These are phyloP conservation scores for Cephus spinipes DNA, from an alignment of 2,888 invertebrate species.

Conservation along the genomic window DNA sequence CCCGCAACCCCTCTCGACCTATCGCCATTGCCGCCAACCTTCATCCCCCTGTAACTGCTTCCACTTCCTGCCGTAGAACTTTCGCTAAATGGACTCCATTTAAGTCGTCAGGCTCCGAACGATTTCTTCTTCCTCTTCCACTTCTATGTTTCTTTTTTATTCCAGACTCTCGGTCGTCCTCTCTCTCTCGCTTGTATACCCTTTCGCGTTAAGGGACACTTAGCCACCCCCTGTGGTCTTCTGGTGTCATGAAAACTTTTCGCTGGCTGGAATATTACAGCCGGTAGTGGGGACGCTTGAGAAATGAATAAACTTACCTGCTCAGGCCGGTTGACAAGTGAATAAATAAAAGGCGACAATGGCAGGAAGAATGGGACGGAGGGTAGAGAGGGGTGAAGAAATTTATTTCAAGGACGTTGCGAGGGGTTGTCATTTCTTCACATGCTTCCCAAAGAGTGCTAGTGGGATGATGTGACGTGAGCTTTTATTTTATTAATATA, in stretches of 20 bases:
- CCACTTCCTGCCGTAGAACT: slow-evolving; percentile 43
- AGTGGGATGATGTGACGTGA: slow-evolving; percentile 42
- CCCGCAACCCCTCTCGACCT: slow-evolving; percentile 31
- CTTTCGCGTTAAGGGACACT: background rate
- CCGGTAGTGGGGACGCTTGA: background rate
- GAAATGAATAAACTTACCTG: background rate
- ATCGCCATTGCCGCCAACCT: slow-evolving; percentile 33
- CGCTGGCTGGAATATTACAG: background rate
- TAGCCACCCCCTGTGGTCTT: background rate
- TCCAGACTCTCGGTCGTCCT: background rate
- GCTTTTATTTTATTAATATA: slow-evolving; percentile 53
- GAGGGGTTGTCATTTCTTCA: slow-evolving; percentile 28
- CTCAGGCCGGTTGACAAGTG: background rate
- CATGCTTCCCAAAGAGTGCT: slow-evolving; percentile 36
- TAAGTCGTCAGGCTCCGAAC: slow-evolving; percentile 20
- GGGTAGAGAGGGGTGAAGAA: background rate
- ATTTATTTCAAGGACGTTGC: background rate
- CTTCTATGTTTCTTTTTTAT: background rate
- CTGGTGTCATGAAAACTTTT: background rate
- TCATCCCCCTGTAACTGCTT: slow-evolving; percentile 26
- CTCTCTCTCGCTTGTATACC: background rate
- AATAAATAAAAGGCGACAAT: background rate
- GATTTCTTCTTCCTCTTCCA: background rate
- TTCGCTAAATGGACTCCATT: slow-evolving; percentile 40
- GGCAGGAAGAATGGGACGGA: background rate